Evolutionary conservation across 2,797 vertebrate genomes (phyloP).

Genomic region (Aulostomus chinensis): DNA sequence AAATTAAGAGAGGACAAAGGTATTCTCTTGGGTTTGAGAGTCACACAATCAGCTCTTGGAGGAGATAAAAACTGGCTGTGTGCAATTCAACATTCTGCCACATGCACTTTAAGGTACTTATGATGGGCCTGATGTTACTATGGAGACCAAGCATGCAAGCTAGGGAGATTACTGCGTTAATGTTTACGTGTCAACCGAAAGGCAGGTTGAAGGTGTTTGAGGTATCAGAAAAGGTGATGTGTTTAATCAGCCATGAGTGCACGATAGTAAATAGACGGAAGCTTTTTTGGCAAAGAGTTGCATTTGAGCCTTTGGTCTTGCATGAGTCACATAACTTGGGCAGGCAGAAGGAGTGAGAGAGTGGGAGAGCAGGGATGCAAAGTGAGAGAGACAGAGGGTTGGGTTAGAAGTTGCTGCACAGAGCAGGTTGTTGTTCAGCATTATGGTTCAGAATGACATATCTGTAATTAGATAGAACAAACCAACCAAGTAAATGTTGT

Average conservation of each 20-base stretch:
- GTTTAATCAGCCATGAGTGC: constrained; percentile 1
- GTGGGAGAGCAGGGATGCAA: constrained; percentile 42
- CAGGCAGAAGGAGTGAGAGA: constrained; percentile 22
- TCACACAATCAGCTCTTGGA: constrained; percentile 47
- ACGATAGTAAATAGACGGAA: not conserved
- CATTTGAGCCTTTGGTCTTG: constrained; percentile 26
- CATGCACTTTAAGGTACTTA: constrained; percentile 57
- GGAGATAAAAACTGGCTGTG: constrained; percentile 39
- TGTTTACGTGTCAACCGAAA: constrained; percentile 29
- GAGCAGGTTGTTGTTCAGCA: constrained; percentile 55
- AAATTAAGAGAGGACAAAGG: constrained; percentile 5
- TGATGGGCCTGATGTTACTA: constrained; percentile 68
- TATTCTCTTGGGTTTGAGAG: constrained; percentile 32
- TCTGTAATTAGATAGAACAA: constrained; percentile 65
- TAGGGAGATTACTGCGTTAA: constrained; percentile 34
- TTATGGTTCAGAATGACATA: constrained; percentile 57
- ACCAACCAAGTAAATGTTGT: constrained; percentile 57
- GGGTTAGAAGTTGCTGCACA: constrained; percentile 20
- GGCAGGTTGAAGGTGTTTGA: constrained; percentile 16
- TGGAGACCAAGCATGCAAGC: constrained; percentile 66
- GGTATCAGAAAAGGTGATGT: constrained; percentile 17
- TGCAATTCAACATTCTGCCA: constrained; percentile 53
- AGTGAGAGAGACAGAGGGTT: constrained; percentile 46
- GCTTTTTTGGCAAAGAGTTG: constrained; percentile 5
- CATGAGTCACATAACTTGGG: constrained; percentile 38